phyloP scores from a whole-genome alignment of 2,113 vertebrate genomes.

The Trachemys scripta region DNA sequence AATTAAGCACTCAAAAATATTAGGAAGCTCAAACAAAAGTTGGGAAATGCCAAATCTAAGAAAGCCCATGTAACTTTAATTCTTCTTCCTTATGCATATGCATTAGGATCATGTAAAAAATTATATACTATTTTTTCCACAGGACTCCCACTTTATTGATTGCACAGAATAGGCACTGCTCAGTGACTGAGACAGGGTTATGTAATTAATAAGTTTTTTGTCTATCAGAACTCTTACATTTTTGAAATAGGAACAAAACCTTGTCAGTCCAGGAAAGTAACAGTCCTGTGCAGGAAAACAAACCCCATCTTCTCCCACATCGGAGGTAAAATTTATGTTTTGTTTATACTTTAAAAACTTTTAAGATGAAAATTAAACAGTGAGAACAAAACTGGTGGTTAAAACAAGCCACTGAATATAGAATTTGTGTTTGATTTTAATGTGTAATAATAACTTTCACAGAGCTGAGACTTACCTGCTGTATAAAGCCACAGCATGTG shows the following conservation, averaged over 20 bases:
- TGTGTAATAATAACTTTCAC: background rate
- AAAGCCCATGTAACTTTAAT: background rate
- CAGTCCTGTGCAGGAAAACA: background rate
- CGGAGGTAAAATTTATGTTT: background rate
- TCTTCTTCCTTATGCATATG: background rate
- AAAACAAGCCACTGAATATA: background rate
- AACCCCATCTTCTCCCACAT: background rate
- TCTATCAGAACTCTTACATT: background rate
- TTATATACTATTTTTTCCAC: background rate
- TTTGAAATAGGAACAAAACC: background rate
- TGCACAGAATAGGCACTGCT: background rate
- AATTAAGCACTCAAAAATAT: background rate
- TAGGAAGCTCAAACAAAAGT: background rate
- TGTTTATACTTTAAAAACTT: background rate
- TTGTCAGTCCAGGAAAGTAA: background rate
- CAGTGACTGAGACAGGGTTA: background rate
- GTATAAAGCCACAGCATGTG: slow-evolving; percentile 93
- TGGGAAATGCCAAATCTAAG: background rate
- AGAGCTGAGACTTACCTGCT: slow-evolving; percentile 83
- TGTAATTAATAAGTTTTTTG: background rate
- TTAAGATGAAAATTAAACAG: background rate
- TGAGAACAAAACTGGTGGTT: background rate
- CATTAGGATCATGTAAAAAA: background rate
- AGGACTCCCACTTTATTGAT: background rate
- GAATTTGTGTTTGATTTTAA: background rate